phyloP scores from a whole-genome alignment of 92 coral and sea anemone genomes.

The Anthopleura xanthogrammica region DNA sequence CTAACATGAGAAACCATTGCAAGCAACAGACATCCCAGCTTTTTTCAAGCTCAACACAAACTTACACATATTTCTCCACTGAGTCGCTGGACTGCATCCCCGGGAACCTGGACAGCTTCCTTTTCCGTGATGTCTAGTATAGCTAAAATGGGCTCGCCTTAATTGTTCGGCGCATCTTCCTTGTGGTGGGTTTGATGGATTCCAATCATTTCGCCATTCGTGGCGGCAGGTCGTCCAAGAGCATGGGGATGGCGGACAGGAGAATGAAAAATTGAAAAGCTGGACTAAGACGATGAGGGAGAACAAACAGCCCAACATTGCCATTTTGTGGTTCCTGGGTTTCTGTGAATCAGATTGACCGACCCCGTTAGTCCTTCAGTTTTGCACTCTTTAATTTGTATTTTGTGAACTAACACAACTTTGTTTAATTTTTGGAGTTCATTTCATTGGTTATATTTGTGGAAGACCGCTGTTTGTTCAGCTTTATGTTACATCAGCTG shows the following conservation, averaged over 20 bases:
- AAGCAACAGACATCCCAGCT: no score
- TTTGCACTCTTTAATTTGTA: not conserved
- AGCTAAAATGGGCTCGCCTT: conserved; percentile 57
- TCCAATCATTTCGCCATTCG: conserved; percentile 80
- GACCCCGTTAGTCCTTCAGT: not conserved
- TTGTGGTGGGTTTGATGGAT: conserved; percentile 56
- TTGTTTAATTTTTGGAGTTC: not conserved
- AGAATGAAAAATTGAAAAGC: conserved; percentile 14
- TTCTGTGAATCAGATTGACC: not conserved
- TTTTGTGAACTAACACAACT: conserved; percentile 44
- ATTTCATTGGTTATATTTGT: not conserved
- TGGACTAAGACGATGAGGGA: conserved; percentile 13
- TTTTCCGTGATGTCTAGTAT: conserved; percentile 48
- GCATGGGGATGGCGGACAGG: conserved; percentile 62
- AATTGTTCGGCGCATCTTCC: conserved; percentile 65
- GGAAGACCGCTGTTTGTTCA: not conserved
- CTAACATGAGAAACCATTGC: no score
- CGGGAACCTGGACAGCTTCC: conserved; percentile 73
- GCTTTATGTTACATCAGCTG: not conserved
- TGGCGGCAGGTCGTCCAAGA: conserved; percentile 78
- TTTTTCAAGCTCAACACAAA: conserved; percentile 3
- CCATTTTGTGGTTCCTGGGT: not conserved
- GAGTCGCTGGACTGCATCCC: conserved; percentile 41
- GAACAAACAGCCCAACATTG: not conserved
- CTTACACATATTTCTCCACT: conserved; percentile 73